These are phyloP conservation scores for Lacanobia wlatinum DNA, from an alignment of 2,888 invertebrate species.

Conservation along the genomic window DNA sequence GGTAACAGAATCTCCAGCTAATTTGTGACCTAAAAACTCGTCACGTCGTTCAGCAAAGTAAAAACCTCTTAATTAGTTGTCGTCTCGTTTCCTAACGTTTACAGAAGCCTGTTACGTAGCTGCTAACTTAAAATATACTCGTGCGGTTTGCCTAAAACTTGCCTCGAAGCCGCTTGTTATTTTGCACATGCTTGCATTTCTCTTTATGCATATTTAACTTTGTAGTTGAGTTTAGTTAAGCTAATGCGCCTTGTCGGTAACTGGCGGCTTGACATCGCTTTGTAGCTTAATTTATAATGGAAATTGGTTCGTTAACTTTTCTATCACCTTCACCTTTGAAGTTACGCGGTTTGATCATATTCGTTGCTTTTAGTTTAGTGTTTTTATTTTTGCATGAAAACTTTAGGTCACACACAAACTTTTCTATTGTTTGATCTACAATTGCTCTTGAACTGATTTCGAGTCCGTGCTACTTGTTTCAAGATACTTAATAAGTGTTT, in stretches of 20 bases:
- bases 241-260: constrained; percentile 48
- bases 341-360: not conserved
- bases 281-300: constrained; percentile 34
- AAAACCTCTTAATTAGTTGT: constrained; percentile 37
- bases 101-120: constrained; percentile 40
- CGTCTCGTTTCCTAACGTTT: constrained; percentile 37
- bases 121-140: constrained; percentile 38
- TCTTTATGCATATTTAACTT: constrained; percentile 58
- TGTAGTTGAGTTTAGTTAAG: constrained; percentile 46
- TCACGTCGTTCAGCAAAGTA: constrained; percentile 31
- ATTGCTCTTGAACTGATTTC: too few species aligned
- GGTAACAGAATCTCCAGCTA: constrained; percentile 26
- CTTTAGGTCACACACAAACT: too few species aligned
- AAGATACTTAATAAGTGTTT: too few species aligned
- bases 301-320: constrained; percentile 30
- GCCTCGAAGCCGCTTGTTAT: constrained; percentile 44
- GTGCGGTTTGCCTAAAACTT: constrained; percentile 46
- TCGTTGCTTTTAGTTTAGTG: too few species aligned
- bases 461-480: too few species aligned
- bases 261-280: constrained; percentile 53
- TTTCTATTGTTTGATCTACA: too few species aligned
- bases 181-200: constrained; percentile 54
- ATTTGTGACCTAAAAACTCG: constrained; percentile 37
- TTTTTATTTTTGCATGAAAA: too few species aligned
- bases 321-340: constrained; percentile 19